A percentile compares a stretch with the other conserved stretches of the same genome.
These are phyloP conservation scores for Iguana delicatissima DNA, from an alignment of 2,797 vertebrate genomes.

Conservation along the genomic window DNA sequence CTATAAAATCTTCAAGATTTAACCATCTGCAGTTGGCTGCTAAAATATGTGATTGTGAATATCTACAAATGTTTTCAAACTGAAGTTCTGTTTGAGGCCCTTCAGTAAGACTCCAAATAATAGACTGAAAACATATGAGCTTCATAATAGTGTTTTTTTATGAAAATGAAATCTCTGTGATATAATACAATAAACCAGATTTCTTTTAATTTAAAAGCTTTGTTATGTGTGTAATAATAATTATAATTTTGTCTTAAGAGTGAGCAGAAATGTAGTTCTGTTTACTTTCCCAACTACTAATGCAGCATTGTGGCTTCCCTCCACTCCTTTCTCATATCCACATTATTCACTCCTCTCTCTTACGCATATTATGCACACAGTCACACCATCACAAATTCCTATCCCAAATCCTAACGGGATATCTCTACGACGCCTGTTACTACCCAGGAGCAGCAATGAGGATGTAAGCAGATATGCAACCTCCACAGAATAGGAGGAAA, in stretches of 20 bases:
- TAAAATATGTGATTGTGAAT: slow-evolving; percentile 24
- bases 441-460: neutral
- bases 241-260: neutral
- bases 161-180: neutral
- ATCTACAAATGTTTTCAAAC: neutral
- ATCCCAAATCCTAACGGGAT: neutral
- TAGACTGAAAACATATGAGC: neutral
- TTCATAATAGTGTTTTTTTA: neutral
- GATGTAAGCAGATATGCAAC: neutral
- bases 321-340: neutral
- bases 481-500: neutral
- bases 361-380: neutral
- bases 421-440: neutral
- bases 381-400: neutral
- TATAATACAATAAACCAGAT: slow-evolving; percentile 11
- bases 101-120: neutral
- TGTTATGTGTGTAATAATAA: slow-evolving; percentile 15
- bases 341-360: neutral
- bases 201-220: neutral
- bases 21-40: slow-evolving; percentile 3
- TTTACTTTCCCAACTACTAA: neutral
- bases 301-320: neutral
- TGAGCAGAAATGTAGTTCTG: neutral
- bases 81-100: neutral
- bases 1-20: slow-evolving; percentile 4